Conservation (phyloP, 2,888 invertebrate genomes). For the Drosophila tripunctata region DNA sequence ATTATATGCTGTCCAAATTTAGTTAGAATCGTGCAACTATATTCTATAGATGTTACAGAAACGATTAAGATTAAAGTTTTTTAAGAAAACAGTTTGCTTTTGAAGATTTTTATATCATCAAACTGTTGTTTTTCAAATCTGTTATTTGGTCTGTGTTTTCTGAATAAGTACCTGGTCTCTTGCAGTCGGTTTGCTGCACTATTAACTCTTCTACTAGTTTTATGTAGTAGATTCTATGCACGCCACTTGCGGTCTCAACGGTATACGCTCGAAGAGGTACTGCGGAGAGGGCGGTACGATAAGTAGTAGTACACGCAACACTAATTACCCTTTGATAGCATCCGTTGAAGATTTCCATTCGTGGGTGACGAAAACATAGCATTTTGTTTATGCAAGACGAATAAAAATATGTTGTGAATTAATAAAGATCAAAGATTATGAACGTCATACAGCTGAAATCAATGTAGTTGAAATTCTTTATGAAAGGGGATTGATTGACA, state of each 20-base stretch:
- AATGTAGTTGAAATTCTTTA: not conserved
- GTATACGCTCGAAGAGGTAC: not conserved
- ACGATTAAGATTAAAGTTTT: no score
- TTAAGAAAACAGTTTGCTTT: no score
- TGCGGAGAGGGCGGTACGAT: conserved; percentile 16
- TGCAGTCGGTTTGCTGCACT: no score
- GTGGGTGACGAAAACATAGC: conserved; percentile 18
- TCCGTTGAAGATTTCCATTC: not conserved
- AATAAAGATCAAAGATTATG: no score
- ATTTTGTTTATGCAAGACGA: not conserved
- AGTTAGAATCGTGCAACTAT: no score
- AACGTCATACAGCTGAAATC: not conserved
- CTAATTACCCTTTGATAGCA: conserved; percentile 5
- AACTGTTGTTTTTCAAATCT: not conserved
- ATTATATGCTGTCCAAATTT: no score
- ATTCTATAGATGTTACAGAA: no score
- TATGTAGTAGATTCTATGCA: conserved; percentile 25
- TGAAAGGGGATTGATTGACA: no score
- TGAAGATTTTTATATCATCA: no score
- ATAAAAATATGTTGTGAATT: not conserved
- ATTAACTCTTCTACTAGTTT: no score
- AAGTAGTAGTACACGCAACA: conserved; percentile 12
- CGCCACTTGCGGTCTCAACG: conserved; percentile 32
- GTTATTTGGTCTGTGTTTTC: no score
- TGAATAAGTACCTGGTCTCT: no score